Base-by-base conservation (phyloP, 2,797 vertebrate genomes). In the Sebastes diploproa region DNA sequence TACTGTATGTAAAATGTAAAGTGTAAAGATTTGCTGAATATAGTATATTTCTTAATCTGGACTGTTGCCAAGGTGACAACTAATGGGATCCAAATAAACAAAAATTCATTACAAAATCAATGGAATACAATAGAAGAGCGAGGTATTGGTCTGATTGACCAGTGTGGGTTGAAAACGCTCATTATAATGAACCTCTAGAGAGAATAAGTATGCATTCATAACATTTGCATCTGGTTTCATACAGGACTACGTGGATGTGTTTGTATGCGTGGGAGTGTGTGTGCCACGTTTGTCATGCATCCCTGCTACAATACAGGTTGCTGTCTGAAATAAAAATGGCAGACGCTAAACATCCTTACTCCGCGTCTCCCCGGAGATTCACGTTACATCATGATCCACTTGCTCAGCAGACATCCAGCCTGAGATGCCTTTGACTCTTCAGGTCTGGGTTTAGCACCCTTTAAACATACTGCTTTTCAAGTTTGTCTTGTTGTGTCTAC, bases 311-410 rank as follows among this genome's bases (percentile, higher is more conserved):
- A 46, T 60, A 22, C 72, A 86, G 36, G 77, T 75, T 81, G 30
- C 70, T 58, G 74, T 85, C 67, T 81, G 77, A 85, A 76, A 90
- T 77, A 85, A 75, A 90, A 86, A 82, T 56, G 81, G 61, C 75
- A 55, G 67, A 46, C 38, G 75, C 76, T 62, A 80, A 80, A 80
- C 82, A 73, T 70, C 77, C 66, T 32, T 78, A 67, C 81, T 73
- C 83, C 8, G 6, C 7, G 34, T 90, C 88, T 90, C 79, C 36
- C 82, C 3, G 20, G 81, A 88, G 86, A 94, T 93, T 87, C 87
- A 80, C 67, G 65, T 93, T 90, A 92, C 88, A 92, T 91, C 88
- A 86, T 78, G 87, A 92, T 93, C 88, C 88, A 91, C 91, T 93
- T 77, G 79, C 90, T 86, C 78, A 90, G 94, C 90, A 87, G 88